A percentile compares a stretch with the other conserved stretches of the same genome.
Conservation (phyloP, 2,888 invertebrate genomes). For the Morinoia aosen region DNA sequence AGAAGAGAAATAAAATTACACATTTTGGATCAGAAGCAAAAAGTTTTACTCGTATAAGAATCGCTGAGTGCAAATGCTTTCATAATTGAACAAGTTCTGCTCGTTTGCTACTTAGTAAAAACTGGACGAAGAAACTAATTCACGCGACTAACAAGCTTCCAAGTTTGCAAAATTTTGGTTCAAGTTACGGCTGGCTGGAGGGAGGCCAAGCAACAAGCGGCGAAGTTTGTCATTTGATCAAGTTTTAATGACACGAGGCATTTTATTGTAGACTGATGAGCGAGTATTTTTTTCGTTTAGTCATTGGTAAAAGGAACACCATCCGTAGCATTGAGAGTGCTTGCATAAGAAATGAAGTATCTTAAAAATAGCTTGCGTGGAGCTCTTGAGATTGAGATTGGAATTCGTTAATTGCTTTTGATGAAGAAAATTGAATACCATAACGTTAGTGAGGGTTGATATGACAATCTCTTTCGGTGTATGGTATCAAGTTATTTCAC, state of each 20-base stretch:
- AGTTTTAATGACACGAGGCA: constrained; percentile 10
- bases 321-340: too few species aligned
- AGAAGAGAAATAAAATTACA: not conserved
- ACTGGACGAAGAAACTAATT: not conserved
- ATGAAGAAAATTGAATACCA: too few species aligned
- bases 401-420: too few species aligned
- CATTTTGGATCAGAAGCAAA: not conserved
- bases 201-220: constrained; percentile 17
- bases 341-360: not conserved
- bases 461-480: too few species aligned
- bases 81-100: not conserved
- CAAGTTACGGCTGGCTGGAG: not conserved
- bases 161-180: not conserved
- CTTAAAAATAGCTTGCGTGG: not conserved
- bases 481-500: too few species aligned
- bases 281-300: not conserved
- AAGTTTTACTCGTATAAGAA: not conserved
- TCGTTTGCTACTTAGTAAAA: not conserved
- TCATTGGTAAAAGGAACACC: not conserved
- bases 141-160: not conserved
- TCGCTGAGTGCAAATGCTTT: not conserved
- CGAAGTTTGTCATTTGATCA: constrained; percentile 37
- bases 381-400: too few species aligned
- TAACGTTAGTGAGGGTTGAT: too few species aligned
- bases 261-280: not conserved